Evolutionary conservation across 2,113 vertebrate genomes (phyloP).

Genomic region (Eretmochelys imbricata): DNA sequence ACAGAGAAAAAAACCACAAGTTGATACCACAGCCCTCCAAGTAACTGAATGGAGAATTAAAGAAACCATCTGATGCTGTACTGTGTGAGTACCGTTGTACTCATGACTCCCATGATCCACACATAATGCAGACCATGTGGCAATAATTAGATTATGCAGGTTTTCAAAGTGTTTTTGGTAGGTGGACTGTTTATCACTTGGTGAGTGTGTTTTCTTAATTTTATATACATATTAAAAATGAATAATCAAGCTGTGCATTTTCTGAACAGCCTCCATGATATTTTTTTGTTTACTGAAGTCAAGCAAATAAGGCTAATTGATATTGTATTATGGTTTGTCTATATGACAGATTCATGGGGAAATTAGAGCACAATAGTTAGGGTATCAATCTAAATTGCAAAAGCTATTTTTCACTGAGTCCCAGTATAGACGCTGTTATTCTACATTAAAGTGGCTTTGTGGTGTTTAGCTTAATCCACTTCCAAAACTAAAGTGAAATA

Average conservation of each 20-base stretch:
- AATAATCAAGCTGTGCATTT: background rate
- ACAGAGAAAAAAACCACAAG: background rate
- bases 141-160: background rate
- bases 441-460: background rate
- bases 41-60: background rate
- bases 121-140: background rate
- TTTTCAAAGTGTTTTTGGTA: background rate
- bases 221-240: background rate
- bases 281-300: background rate
- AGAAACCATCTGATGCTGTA: constrained; percentile 8
- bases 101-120: constrained; percentile 8
- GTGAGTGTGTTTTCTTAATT: background rate
- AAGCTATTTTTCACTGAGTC: background rate
- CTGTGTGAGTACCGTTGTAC: too few species aligned
- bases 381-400: background rate
- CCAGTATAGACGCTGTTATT: background rate
- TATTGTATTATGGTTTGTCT: background rate
- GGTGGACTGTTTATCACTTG: background rate
- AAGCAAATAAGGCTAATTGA: background rate
- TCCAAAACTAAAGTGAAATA: background rate
- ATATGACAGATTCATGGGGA: background rate
- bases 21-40: background rate
- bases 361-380: background rate
- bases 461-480: background rate
- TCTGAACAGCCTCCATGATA: background rate